Base-by-base conservation (phyloP, 2,797 vertebrate species). In the Pangasius djambal region DNA sequence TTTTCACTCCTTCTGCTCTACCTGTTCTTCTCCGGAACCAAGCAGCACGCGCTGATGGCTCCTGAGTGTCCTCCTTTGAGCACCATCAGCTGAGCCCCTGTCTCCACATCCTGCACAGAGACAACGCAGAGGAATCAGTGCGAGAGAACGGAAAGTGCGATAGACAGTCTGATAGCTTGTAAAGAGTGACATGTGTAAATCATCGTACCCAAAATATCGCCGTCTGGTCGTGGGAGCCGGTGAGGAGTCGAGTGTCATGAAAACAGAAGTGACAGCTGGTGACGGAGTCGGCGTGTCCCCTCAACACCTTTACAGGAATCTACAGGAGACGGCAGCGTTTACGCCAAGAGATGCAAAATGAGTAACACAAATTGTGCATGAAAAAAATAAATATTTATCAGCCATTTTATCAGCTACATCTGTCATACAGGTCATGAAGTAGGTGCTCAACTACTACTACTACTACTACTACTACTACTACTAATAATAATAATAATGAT, bases 201-300 rank as follows among this genome's bases (percentile, higher is more conserved):
- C 0, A 8, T 65, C 40, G 3, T 93, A 97, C 93, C 94, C 95
- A 96, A 48, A 96, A 93, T 83, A 92, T 94, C 79, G 94, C 91
- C 0, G 94, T 94, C 90, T 90, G 83, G 90, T 97, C 95, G 0
- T 93, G 93, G 89, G 95, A 97, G 72, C 93, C 81, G 0, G 93
- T 95, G 89, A 97, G 79, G 50, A 96, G 61, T 92, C 93, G 95
- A 0, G 93, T 94, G 92, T 95, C 96, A 7, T 94, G 89, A 75
- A 92, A 94, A 81, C 96, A 96, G 89, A 96, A 96, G 63, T 93
- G 92, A 87, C 96, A 96, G 92, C 93, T 94, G 69, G 88, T 96
- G 87, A 96, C 94, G 0, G 75, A 37, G 2, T 92, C 88, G 0
- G 89, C 10, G 15, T 96, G 95, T 77, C 93, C 95, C 9, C 63